Conservation (phyloP, 2,888 invertebrate genomes). For the Pyrochroa serraticornis region DNA sequence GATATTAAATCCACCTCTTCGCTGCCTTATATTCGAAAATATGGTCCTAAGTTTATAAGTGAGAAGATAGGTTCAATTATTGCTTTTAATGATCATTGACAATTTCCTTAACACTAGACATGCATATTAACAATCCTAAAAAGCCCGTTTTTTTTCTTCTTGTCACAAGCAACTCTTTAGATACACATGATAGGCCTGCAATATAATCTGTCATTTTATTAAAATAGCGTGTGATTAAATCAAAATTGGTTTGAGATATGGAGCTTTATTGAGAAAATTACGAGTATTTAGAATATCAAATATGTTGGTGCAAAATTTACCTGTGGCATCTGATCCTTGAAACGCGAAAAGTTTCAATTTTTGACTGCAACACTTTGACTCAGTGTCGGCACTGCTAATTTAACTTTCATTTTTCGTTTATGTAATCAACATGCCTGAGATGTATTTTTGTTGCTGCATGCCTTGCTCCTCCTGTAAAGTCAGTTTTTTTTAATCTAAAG, state of each 20-base stretch:
- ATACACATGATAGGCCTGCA: no score
- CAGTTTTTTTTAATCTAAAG: not conserved
- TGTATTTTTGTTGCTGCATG: slow-evolving; percentile 12
- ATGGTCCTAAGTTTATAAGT: slow-evolving; percentile 35
- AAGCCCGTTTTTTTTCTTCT: slow-evolving; percentile 11
- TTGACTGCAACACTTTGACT: slow-evolving; percentile 33
- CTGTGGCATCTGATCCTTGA: slow-evolving; percentile 15
- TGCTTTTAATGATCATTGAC: slow-evolving; percentile 4
- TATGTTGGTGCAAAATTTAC: slow-evolving; percentile 29
- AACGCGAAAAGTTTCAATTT: slow-evolving; percentile 7
- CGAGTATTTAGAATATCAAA: slow-evolving; percentile 46
- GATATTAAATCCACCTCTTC: slow-evolving; percentile 35
- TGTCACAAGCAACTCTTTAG: no score
- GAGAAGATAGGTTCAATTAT: slow-evolving; percentile 4
- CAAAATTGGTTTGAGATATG: not conserved
- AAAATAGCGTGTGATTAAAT: not conserved
- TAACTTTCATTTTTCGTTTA: slow-evolving; percentile 30
- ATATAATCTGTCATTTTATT: not conserved
- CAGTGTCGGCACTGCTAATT: slow-evolving; percentile 28
- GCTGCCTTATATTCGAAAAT: slow-evolving; percentile 19
- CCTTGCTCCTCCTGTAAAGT: slow-evolving; percentile 3
- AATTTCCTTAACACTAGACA: slow-evolving; percentile 1
- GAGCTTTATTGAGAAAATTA: no score
- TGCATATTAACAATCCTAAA: slow-evolving; percentile 5
- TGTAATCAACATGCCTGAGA: slow-evolving; percentile 19